Percentiles rank a stretch among this genome's conserved stretches.
These are phyloP conservation scores for Julus scanicus DNA, from an alignment of 2,888 invertebrate genomes.

Conservation along the genomic window DNA sequence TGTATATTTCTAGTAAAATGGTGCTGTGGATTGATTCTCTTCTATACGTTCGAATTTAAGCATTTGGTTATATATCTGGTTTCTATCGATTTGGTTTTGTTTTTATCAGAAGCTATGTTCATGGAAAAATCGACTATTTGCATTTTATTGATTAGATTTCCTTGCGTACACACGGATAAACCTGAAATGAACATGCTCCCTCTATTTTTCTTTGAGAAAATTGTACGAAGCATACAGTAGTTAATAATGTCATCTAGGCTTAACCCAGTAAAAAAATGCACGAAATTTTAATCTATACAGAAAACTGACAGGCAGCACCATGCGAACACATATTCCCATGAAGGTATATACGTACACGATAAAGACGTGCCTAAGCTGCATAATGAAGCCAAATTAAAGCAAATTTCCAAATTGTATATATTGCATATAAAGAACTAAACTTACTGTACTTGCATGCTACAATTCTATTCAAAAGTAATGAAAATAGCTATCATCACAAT, in stretches of 20 bases:
- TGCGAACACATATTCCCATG: too few relatives aligned
- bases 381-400: too few relatives aligned
- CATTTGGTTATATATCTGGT: background rate
- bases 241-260: constrained; percentile 29
- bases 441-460: too few relatives aligned
- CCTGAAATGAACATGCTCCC: background rate
- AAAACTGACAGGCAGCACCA: too few relatives aligned
- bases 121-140: background rate
- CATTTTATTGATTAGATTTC: constrained; percentile 37
- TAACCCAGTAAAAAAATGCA: background rate
- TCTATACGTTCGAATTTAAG: background rate
- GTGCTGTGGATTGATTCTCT: background rate
- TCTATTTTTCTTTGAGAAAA: background rate
- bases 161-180: background rate
- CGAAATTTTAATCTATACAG: background rate
- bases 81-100: background rate
- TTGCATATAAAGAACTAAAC: too few relatives aligned
- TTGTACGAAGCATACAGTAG: background rate
- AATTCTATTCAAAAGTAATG: too few relatives aligned
- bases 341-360: too few relatives aligned
- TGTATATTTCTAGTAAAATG: background rate
- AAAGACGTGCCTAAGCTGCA: too few relatives aligned
- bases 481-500: too few relatives aligned
- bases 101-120: background rate
- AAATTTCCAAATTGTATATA: too few relatives aligned